These are phyloP conservation scores for Palythoa heliodiscus DNA, from an alignment of 92 coral and sea anemone genomes.

Conservation along the genomic window DNA sequence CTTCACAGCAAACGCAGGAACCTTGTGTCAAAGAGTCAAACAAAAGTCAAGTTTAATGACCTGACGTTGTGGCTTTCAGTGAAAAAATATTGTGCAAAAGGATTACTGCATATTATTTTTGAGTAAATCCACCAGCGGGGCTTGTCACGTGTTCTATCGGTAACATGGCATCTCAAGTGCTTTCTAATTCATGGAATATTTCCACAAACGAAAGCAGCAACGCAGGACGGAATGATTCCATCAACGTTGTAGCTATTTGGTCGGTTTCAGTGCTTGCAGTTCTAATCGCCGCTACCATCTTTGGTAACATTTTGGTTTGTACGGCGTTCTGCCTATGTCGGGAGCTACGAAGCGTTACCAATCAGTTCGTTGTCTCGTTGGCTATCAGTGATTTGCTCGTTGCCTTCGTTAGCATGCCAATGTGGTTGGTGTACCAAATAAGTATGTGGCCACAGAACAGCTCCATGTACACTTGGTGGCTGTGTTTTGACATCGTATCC, in stretches of 20 bases:
- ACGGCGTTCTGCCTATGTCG: conserved; percentile 76
- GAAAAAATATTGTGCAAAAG: neutral
- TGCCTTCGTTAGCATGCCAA: conserved; percentile 83
- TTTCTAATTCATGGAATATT: neutral
- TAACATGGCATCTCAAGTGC: conserved; percentile 19
- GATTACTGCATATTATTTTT: neutral
- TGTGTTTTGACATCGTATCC: conserved; percentile 77
- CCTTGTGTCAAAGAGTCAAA: neutral
- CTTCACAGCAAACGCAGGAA: neutral
- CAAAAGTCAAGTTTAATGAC: neutral
- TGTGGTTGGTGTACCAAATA: conserved; percentile 68
- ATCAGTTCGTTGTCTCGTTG: conserved; percentile 79
- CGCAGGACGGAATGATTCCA: neutral
- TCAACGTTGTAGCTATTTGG: conserved; percentile 59
- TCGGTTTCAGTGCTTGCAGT: conserved; percentile 64
- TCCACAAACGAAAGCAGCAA: conserved; percentile 2
- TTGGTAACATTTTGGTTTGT: conserved; percentile 81
- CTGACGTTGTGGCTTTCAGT: neutral
- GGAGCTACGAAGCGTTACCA: conserved; percentile 76
- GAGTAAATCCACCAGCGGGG: neutral
- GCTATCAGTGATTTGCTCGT: conserved; percentile 85
- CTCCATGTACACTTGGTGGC: conserved; percentile 67
- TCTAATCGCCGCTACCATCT: conserved; percentile 71
- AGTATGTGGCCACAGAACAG: conserved; percentile 60
- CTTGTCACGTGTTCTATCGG: neutral